Evolutionary conservation across 1,140 invertebrate species (phyloP).

Genomic region (Mercenaria mercenaria): DNA sequence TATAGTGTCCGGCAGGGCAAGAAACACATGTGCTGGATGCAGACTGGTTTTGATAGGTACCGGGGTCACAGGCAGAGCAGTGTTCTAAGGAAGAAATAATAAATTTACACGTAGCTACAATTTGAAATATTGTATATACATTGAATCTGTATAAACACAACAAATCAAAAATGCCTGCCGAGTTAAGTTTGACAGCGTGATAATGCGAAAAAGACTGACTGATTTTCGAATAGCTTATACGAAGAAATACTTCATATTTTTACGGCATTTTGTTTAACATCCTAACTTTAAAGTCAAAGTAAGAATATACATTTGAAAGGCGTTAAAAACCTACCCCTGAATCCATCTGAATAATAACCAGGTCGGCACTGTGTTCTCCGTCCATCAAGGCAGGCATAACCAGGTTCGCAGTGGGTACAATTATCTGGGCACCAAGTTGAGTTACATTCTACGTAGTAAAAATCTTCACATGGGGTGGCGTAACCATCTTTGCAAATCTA

Average conservation of each 20-base stretch:
- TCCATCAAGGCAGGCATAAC: constrained; percentile 78
- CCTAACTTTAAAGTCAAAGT: too few species aligned
- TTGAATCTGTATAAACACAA: too few species aligned
- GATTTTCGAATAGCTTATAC: too few species aligned
- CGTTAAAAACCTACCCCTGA: too few species aligned
- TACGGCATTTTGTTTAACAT: too few species aligned
- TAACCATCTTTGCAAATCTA: constrained; percentile 79
- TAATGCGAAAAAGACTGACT: too few species aligned
- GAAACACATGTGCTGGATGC: constrained; percentile 69
- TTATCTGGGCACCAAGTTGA: constrained; percentile 72
- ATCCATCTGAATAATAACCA: constrained; percentile 78
- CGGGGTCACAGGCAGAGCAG: constrained; percentile 75
- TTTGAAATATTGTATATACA: too few species aligned
- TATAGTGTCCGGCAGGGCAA: constrained; percentile 74
- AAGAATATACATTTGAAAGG: too few species aligned
- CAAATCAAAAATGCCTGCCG: too few species aligned
- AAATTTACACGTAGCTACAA: too few species aligned
- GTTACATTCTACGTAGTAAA: constrained; percentile 68
- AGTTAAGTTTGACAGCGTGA: too few species aligned
- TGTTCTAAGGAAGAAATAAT: constrained; percentile 67
- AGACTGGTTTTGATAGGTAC: constrained; percentile 75
- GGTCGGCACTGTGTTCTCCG: constrained; percentile 69
- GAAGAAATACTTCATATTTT: too few species aligned
- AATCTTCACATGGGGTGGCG: constrained; percentile 65
- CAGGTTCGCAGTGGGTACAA: constrained; percentile 76